Conservation (phyloP, 2,888 invertebrate species). For the Mimas tiliae region DNA sequence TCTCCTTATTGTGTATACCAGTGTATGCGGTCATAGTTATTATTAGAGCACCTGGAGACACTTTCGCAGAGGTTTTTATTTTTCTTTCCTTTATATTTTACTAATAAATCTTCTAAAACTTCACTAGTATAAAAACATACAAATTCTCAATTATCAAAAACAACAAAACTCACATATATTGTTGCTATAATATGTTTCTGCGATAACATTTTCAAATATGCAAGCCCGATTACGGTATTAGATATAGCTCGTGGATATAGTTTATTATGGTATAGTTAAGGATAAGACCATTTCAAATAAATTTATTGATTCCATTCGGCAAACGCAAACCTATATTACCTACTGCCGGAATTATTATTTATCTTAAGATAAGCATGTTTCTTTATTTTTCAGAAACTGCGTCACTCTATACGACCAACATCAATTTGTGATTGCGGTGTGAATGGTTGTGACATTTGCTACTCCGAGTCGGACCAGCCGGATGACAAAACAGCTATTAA, state of each 20-base stretch:
- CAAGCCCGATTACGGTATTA: background rate
- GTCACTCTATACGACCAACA: slow-evolving; percentile 89
- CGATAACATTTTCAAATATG: background rate
- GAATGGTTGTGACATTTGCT: slow-evolving; percentile 89
- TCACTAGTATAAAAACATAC: no score
- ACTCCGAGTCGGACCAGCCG: slow-evolving; percentile 73
- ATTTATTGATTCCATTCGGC: background rate
- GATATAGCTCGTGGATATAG: background rate
- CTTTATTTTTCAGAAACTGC: slow-evolving; percentile 88
- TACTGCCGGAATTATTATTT: slow-evolving; percentile 24
- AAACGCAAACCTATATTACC: background rate
- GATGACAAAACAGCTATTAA: slow-evolving; percentile 75
- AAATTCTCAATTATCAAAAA: no score
- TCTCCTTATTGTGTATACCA: slow-evolving; percentile 94
- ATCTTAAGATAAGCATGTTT: slow-evolving; percentile 33
- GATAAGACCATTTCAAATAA: slow-evolving; percentile 2
- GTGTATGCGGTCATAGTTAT: slow-evolving; percentile 90
- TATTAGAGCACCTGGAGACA: slow-evolving; percentile 88
- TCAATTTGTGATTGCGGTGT: slow-evolving; percentile 90
- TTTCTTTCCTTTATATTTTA: background rate
- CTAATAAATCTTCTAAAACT: no score
- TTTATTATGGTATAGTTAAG: slow-evolving; percentile 9
- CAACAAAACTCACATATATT: no score
- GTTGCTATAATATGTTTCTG: no score
- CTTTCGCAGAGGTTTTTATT: slow-evolving; percentile 87